Evolutionary conservation across 1,140 invertebrate species (phyloP).

Genomic region (Bilobella aurantiaca): DNA sequence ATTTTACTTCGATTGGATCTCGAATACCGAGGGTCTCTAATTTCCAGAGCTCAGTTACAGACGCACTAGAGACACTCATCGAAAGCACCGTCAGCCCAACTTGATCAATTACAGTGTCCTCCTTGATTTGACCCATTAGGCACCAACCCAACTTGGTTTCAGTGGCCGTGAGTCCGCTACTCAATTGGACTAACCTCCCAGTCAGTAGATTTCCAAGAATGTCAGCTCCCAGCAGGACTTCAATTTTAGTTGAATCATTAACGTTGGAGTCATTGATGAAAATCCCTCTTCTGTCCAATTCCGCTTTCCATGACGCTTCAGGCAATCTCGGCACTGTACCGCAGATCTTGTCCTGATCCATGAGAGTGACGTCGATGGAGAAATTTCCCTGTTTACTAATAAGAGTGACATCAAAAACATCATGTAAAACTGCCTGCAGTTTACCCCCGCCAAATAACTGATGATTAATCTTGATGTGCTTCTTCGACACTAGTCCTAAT

Average conservation of each 20-base stretch:
- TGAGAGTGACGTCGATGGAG: background rate
- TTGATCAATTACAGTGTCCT: background rate
- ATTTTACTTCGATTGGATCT: constrained; percentile 11
- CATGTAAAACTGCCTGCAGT: background rate
- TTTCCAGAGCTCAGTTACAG: constrained; percentile 37
- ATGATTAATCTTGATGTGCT: background rate
- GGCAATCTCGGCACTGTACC: background rate
- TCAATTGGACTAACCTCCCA: background rate
- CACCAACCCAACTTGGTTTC: constrained; percentile 12
- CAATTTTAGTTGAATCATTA: background rate
- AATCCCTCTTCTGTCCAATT: constrained; percentile 21
- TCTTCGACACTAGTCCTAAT: background rate
- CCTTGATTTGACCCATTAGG: background rate
- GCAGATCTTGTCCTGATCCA: constrained; percentile 10
- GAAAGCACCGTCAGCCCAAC: constrained; percentile 12
- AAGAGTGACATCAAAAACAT: background rate
- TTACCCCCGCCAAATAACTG: constrained; percentile 3
- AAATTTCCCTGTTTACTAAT: background rate
- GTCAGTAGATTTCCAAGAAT: background rate
- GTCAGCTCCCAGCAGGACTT: constrained; percentile 8
- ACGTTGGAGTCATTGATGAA: constrained; percentile 19
- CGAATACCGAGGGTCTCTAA: constrained; percentile 34
- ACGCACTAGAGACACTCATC: constrained; percentile 27
- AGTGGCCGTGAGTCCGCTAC: constrained; percentile 8
- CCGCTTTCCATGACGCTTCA: constrained; percentile 17